Conservation (phyloP, 1,140 invertebrate genomes). For the Sweltsa coloradensis region DNA sequence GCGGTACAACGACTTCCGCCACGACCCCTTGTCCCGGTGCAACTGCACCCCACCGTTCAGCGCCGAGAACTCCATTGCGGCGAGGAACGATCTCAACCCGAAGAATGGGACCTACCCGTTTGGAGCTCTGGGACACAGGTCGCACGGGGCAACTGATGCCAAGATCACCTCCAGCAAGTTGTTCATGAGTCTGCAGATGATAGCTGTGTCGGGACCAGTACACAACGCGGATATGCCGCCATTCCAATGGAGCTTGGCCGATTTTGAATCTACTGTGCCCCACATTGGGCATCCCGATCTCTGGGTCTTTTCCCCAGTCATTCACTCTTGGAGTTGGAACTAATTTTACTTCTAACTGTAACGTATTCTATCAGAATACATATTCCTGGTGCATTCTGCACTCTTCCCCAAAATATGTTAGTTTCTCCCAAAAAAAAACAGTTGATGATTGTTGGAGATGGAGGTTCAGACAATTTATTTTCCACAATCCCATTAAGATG, state of each 20-base stretch:
- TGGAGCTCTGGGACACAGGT: slow-evolving; percentile 44
- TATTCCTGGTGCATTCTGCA: too few species aligned
- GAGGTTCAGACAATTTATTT: too few species aligned
- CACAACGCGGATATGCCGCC: slow-evolving; percentile 41
- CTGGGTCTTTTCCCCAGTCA: slow-evolving; percentile 44
- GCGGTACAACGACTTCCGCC: slow-evolving; percentile 60
- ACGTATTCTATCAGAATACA: too few species aligned
- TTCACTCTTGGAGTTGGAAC: slow-evolving; percentile 30
- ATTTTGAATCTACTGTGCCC: slow-evolving; percentile 30
- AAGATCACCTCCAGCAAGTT: slow-evolving; percentile 38
- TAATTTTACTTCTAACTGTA: too few species aligned
- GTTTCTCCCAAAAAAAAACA: too few species aligned
- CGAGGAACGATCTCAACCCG: slow-evolving; percentile 46
- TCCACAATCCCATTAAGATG: too few species aligned
- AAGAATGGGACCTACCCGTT: slow-evolving; percentile 49
- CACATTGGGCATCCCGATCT: slow-evolving; percentile 49
- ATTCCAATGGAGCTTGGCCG: slow-evolving; percentile 49
- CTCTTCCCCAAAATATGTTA: too few species aligned
- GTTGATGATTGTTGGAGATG: too few species aligned
- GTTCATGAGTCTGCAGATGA: slow-evolving; percentile 33
- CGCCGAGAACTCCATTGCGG: slow-evolving; percentile 57
- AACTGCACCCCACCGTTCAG: slow-evolving; percentile 59
- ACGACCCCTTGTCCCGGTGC: slow-evolving; percentile 56
- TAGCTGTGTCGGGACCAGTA: slow-evolving; percentile 44
- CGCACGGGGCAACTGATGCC: slow-evolving; percentile 51